Evolutionary conservation across 1,140 invertebrate species (phyloP).

Genomic region (Hyles euphorbiae): DNA sequence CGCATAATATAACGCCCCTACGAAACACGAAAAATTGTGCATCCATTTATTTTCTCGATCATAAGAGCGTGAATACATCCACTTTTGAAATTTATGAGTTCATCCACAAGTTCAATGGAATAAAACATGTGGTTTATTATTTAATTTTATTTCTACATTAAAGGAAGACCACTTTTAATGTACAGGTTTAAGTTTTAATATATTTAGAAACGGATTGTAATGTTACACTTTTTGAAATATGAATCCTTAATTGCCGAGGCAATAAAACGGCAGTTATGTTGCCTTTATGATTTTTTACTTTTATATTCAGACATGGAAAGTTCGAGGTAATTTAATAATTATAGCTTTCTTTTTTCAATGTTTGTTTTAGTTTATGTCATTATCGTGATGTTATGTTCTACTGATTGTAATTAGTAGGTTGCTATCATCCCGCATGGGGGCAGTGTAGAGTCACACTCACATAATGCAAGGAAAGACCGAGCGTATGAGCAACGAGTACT

Average conservation of each 20-base stretch:
- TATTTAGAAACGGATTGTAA: background rate
- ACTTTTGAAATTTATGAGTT: constrained; percentile 22
- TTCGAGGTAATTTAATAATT: background rate
- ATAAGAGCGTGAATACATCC: constrained; percentile 54
- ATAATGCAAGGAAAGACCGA: too few relatives aligned
- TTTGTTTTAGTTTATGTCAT: too few relatives aligned
- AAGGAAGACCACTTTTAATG: background rate
- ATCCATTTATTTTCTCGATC: constrained; percentile 56
- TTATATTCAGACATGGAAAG: constrained; percentile 2
- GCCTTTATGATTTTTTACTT: constrained; percentile 7
- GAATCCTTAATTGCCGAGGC: background rate
- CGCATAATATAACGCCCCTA: constrained; percentile 62
- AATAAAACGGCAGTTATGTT: constrained; percentile 4
- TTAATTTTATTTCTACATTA: background rate
- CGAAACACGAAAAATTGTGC: constrained; percentile 60
- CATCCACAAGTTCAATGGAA: constrained; percentile 1
- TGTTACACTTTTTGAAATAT: background rate
- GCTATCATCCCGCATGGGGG: too few relatives aligned
- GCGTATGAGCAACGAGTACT: too few relatives aligned
- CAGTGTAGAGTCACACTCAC: too few relatives aligned
- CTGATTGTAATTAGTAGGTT: too few relatives aligned
- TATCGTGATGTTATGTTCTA: too few relatives aligned
- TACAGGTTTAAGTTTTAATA: background rate
- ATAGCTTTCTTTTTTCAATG: background rate
- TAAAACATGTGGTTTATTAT: background rate